These are phyloP conservation scores for Falcaria lacertinaria DNA, from an alignment of 2,888 invertebrate genomes.

Conservation along the genomic window DNA sequence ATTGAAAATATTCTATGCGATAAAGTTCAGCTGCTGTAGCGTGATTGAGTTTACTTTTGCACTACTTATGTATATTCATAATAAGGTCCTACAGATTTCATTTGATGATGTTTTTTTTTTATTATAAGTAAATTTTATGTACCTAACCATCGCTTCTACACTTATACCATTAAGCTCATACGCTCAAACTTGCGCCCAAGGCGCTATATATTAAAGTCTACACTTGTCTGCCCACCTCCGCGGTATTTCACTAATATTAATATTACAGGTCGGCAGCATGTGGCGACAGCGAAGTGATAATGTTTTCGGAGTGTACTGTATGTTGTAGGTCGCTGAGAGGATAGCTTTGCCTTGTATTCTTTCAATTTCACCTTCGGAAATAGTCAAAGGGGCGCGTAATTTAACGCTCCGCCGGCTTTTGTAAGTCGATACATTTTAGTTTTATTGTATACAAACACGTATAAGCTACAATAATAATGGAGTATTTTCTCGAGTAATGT, in stretches of 20 bases:
- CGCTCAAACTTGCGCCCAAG: constrained; percentile 14
- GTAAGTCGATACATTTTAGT: not conserved
- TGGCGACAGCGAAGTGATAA: constrained; percentile 36
- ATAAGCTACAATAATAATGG: too few relatives aligned
- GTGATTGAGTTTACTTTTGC: too few relatives aligned
- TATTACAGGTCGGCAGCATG: constrained; percentile 44
- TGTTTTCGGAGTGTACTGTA: constrained; percentile 34
- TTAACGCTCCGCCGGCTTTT: not conserved
- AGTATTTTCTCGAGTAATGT: too few relatives aligned
- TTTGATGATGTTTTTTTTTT: too few relatives aligned
- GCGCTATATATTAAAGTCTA: constrained; percentile 1
- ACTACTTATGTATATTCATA: too few relatives aligned
- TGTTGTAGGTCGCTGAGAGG: constrained; percentile 9
- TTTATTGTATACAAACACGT: not conserved
- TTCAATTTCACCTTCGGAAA: not conserved
- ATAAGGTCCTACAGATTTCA: too few relatives aligned
- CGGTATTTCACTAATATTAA: constrained; percentile 41
- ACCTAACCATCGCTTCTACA: not conserved
- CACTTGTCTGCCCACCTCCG: constrained; percentile 9
- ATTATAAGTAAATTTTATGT: too few relatives aligned
- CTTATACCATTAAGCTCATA: constrained; percentile 2
- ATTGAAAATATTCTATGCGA: too few relatives aligned
- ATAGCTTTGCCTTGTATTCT: constrained; percentile 2
- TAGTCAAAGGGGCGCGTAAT: not conserved
- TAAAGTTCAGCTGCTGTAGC: too few relatives aligned